Percentiles rank a stretch among this genome's conserved stretches.
Conservation (phyloP, 1,140 invertebrate genomes). For the Arctopsyche grandis region DNA sequence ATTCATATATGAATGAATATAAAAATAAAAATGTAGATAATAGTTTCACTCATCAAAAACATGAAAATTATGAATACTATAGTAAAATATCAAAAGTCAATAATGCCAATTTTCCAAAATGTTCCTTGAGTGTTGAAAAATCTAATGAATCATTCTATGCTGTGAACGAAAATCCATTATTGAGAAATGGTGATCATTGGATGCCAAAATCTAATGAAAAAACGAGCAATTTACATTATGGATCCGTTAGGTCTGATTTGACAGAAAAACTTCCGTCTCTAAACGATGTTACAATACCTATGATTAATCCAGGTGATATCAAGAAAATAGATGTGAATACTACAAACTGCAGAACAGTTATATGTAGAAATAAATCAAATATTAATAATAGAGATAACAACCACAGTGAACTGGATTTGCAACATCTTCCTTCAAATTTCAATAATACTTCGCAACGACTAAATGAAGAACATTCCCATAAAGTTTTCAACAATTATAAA, state of each 20-base stretch:
- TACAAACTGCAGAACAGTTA: neutral
- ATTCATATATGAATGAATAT: neutral
- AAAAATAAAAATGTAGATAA: neutral
- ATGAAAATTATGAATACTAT: neutral
- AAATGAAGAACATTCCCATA: no score
- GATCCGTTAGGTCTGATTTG: neutral
- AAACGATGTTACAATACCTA: neutral
- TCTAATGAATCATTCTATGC: neutral
- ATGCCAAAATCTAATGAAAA: neutral
- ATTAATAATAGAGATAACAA: neutral
- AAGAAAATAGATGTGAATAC: neutral
- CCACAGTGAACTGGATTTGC: no score
- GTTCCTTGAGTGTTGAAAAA: neutral
- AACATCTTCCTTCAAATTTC: no score
- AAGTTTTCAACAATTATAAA: no score
- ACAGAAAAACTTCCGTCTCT: neutral
- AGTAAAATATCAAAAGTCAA: neutral
- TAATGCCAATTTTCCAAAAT: neutral
- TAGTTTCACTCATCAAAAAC: neutral
- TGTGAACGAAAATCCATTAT: neutral
- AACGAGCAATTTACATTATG: neutral
- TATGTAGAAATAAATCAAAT: slow-evolving; percentile 10
- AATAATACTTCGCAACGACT: no score
- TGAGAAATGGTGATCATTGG: neutral
- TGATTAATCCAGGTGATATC: neutral